These are phyloP conservation scores for Limnodromus scolopaceus DNA, from an alignment of 2,797 vertebrate species.

Conservation along the genomic window DNA sequence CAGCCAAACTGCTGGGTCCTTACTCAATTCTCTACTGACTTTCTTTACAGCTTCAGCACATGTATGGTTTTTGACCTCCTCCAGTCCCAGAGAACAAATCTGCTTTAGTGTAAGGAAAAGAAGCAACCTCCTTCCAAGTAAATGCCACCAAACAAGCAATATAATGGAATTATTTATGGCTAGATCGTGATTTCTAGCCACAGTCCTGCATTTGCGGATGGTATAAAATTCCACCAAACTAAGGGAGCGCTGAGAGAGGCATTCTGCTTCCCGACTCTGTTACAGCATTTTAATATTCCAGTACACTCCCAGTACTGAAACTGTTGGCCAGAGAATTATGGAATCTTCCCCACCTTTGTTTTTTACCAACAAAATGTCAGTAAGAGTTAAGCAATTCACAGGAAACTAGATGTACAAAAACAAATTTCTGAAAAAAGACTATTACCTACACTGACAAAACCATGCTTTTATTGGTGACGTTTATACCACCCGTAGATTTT, in stretches of 20 bases:
- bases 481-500: not conserved
- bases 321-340: not conserved
- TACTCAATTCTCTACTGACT: not conserved
- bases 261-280: not conserved
- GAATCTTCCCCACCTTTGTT: not conserved
- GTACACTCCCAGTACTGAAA: slow-evolving; percentile 23
- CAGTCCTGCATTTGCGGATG: not conserved
- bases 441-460: not conserved
- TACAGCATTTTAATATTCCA: slow-evolving; percentile 14
- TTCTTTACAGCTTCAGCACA: slow-evolving; percentile 4
- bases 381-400: not conserved
- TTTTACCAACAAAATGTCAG: slow-evolving; percentile 6
- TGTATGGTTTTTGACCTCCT: slow-evolving; percentile 4
- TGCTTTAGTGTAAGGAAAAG: not conserved
- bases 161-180: slow-evolving; percentile 22
- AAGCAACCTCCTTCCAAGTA: slow-evolving; percentile 32
- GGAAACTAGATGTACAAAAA: not conserved
- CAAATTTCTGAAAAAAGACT: not conserved
- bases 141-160: slow-evolving; percentile 26
- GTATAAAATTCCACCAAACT: slow-evolving; percentile 16
- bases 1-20: slow-evolving; percentile 10
- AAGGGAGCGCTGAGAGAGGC: not conserved
- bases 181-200: not conserved
- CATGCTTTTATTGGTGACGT: not conserved
- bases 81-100: slow-evolving; percentile 1